Evolutionary conservation across 2,797 vertebrate species (phyloP), one percentile per base, ranked within the genome.

Genomic region (Thaleichthys pacificus): DNA sequence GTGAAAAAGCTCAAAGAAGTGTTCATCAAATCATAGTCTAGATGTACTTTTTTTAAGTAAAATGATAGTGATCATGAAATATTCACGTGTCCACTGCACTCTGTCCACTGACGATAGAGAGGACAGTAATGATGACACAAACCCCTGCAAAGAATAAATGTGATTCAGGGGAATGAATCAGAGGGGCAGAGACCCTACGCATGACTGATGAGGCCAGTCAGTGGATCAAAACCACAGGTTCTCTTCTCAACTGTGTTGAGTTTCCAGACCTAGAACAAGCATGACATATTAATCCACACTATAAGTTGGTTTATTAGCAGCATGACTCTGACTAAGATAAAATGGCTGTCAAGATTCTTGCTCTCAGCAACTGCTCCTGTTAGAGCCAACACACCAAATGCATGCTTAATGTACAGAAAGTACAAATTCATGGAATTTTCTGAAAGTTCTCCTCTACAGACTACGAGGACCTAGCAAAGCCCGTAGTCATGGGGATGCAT

Each of bases 41-140:
- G 63, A 74, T 86, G 86, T 85, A 85, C n/a, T 83, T 80, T 83
- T 38, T 89, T 84, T 82, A 88, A 75, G 82, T 84, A 85, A 91
- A 88, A 87, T 86, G 56, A 72, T 80, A 77, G 77, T 70, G 17
- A 72, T 87, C 86, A 91, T 85, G 82, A 84, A 87, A 89, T 90
- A 92, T 93, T 91, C 81, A 91, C 85, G 84, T 68, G 72, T 74
- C 71, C 62, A 65, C 71, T 42, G 82, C 84, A 80, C 73, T 22
- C 71, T 78, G 84, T n/a, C n/a, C n/a, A n/a, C n/a, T n/a, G 69
- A 73, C 72, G 11, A 86, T 63, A 77, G 71, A 82, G 78, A 85
- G 87, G 88, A 83, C 87, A 86, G 86, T 90, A 84, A 87, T 87
- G 85, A 90, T 89, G 90, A 91, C 85, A 87, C 81, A 88, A 89